phyloP scores from a whole-genome alignment of 2,113 vertebrate species.

The Pipra filicauda region DNA sequence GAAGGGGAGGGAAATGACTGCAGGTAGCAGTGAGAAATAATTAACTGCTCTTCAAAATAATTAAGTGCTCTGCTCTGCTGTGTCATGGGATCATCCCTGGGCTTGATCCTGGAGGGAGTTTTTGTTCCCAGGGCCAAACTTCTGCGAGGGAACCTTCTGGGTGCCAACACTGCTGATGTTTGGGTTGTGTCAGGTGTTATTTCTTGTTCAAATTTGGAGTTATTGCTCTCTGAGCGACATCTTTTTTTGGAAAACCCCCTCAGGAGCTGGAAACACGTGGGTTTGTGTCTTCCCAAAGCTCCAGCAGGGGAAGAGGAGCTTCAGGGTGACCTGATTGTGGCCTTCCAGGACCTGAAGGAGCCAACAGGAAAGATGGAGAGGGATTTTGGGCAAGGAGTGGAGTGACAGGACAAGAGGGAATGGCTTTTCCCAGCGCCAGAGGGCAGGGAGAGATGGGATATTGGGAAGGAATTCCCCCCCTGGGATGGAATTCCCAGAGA shows the following conservation, averaged over 20 bases:
- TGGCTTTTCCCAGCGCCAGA: neutral
- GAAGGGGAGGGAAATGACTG: neutral
- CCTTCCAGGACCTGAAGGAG: neutral
- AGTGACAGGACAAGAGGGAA: neutral
- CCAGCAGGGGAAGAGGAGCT: neutral
- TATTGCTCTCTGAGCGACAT: neutral
- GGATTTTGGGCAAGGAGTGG: neutral
- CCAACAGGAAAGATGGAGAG: rapidly evolving
- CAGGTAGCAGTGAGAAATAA: neutral
- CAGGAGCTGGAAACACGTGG: rapidly evolving
- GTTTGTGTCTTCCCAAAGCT: neutral
- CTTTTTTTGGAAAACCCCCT: neutral
- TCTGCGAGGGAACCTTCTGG: neutral
- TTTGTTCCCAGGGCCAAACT: neutral
- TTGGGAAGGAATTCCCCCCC: neutral
- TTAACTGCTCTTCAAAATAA: neutral
- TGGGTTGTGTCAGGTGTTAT: rapidly evolving
- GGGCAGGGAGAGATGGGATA: no score
- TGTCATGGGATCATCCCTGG: neutral
- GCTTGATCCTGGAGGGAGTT: neutral
- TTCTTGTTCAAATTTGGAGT: neutral
- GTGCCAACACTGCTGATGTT: neutral
- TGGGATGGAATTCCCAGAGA: neutral
- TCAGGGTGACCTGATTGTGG: rapidly evolving
- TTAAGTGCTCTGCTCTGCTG: neutral